Percentiles rank a stretch among this genome's conserved stretches.
Conservation (phyloP, 2,888 invertebrate species). For the Ormyrus labotus region DNA sequence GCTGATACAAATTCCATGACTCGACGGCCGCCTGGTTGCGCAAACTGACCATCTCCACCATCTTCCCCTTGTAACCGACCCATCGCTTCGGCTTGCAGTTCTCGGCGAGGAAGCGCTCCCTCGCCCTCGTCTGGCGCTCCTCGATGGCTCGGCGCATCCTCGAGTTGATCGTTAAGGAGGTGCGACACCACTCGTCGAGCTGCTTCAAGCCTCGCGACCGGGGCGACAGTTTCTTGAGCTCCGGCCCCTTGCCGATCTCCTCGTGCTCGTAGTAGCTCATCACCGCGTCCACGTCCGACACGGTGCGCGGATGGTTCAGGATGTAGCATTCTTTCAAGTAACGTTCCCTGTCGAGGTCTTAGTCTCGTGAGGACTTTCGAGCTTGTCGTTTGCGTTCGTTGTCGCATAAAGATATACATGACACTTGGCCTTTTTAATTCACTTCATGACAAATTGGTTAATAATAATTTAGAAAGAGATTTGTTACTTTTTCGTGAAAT, state of each 20-base stretch:
- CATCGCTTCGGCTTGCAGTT: constrained; percentile 86
- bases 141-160: constrained; percentile 7
- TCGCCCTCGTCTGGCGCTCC: constrained; percentile 71
- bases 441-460: too few relatives aligned
- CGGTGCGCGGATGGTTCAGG: constrained; percentile 28
- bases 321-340: constrained; percentile 16
- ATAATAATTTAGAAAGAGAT: too few relatives aligned
- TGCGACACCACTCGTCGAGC: constrained; percentile 9
- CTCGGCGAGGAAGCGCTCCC: constrained; percentile 62
- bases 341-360: constrained; percentile 7
- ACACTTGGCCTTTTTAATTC: too few relatives aligned
- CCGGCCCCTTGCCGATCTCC: constrained; percentile 9
- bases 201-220: constrained; percentile 1
- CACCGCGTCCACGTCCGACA: constrained; percentile 37
- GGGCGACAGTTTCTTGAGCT: background rate
- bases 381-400: too few relatives aligned
- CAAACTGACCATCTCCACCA: constrained; percentile 88
- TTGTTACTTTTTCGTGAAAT: too few relatives aligned
- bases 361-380: too few relatives aligned
- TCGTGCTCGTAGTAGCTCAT: constrained; percentile 27
- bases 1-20: constrained; percentile 83
- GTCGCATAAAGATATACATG: too few relatives aligned
- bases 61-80: constrained; percentile 83
- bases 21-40: constrained; percentile 87
- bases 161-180: background rate